phyloP scores from a whole-genome alignment of 2,888 invertebrate genomes.

The Panopea generosa region DNA sequence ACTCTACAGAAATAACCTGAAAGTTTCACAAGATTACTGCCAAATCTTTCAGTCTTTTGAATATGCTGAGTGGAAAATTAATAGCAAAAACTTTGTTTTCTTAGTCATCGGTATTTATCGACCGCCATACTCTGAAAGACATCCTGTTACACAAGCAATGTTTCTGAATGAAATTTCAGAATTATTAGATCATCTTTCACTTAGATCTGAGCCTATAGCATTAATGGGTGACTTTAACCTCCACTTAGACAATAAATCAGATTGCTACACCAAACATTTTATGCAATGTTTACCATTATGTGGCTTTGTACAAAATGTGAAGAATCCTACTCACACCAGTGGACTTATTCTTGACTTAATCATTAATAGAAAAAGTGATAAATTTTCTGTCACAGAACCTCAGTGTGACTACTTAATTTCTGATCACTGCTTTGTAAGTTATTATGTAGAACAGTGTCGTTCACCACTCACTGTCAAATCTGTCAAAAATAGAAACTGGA shows the following conservation, averaged over 20 bases:
- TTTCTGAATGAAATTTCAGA: slow-evolving; percentile 35
- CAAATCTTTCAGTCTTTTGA: slow-evolving; percentile 1
- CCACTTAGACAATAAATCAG: slow-evolving; percentile 30
- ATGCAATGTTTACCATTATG: slow-evolving; percentile 23
- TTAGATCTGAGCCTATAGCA: slow-evolving; percentile 13
- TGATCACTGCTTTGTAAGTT: slow-evolving; percentile 21
- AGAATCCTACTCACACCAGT: slow-evolving; percentile 12
- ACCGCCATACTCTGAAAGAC: slow-evolving; percentile 33
- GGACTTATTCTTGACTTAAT: slow-evolving; percentile 22
- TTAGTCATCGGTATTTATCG: slow-evolving; percentile 32
- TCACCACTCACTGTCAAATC: neutral
- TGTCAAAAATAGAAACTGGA: slow-evolving; percentile 27
- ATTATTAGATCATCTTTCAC: slow-evolving; percentile 18
- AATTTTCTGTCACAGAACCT: slow-evolving; percentile 16
- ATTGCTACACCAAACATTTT: slow-evolving; percentile 40
- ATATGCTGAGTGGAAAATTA: slow-evolving; percentile 6
- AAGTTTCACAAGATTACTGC: slow-evolving; percentile 10
- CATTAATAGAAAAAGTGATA: slow-evolving; percentile 17
- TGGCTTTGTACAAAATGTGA: slow-evolving; percentile 32
- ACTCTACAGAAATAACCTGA: slow-evolving; percentile 21
- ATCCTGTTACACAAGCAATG: slow-evolving; percentile 32
- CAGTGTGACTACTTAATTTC: slow-evolving; percentile 16
- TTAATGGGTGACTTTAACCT: slow-evolving; percentile 23
- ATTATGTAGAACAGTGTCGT: slow-evolving; percentile 13
- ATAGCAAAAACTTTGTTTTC: slow-evolving; percentile 19